Base-by-base conservation (phyloP, 1,140 invertebrate species). In the Neodiprion lecontei region DNA sequence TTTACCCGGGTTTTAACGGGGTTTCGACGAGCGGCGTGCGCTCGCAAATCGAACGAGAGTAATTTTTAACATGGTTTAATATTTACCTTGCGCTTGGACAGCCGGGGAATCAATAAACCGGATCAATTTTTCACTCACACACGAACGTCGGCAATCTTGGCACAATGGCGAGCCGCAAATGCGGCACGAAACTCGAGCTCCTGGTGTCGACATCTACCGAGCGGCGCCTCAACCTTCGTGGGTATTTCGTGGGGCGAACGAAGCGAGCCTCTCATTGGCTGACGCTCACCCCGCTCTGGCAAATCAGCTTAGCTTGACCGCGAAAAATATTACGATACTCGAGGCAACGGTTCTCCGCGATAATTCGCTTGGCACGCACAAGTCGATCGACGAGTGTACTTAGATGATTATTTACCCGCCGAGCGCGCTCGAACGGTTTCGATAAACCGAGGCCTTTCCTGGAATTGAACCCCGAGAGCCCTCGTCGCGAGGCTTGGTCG, bases 161-260 rank as follows among this genome's bases (percentile, higher is more conserved):
- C 76, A 81, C 82, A 83, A 83, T 83, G 82, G 82, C 82, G 82
- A 78, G 75, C 72, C 79, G 73, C 73, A 73, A 77, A 72, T 79
- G 76, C 80, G 82, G 74, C 73, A 12, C 21, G 48, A 67, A 67
- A 75, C 73, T 14, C 69, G 67, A 77, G 72, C 76, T 76, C 72
- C 77, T 40, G 50, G 75, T 83, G 70, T 69, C 48, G 80, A 72
- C 82, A 83, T 83, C 82, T 83, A 74, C 11, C 11, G 11, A 8
- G 11, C 53, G 53, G n/a, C n/a, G 7, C n/a, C 11, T 17, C 11
- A 61, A 61, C 53, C 53, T 5, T 9, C 11, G 14, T 79, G 81
- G 50, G n/a, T 17, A 21, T 21, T 47, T 28, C 11, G 10, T 7
- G 47, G 40, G 70, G 48, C 68, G 1, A 9, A 75, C 8, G 40